phyloP scores from a whole-genome alignment of 2,888 invertebrate genomes.

The Lasius fuliginosus region DNA sequence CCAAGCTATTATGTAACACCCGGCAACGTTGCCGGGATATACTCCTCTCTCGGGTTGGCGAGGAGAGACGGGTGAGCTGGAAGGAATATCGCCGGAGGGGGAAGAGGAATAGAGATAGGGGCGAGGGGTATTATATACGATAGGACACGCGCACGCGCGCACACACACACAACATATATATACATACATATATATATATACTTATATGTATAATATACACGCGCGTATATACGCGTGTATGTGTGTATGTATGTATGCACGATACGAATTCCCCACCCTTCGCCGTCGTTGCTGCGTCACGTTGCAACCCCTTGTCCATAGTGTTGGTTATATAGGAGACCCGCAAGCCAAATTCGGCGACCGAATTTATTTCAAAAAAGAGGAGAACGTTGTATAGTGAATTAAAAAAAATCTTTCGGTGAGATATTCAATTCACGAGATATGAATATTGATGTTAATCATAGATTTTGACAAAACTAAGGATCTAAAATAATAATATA shows the following conservation, averaged over 20 bases:
- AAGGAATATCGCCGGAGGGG: conserved; percentile 62
- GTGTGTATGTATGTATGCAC: conserved; percentile 40
- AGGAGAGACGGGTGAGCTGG: conserved; percentile 64
- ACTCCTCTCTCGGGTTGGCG: conserved; percentile 64
- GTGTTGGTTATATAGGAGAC: conserved; percentile 37
- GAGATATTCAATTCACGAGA: too few species aligned
- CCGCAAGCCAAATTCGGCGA: conserved; percentile 46
- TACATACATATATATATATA: conserved; percentile 1
- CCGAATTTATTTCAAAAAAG: conserved; percentile 38
- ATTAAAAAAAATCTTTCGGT: conserved; percentile 1
- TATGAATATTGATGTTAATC: neutral
- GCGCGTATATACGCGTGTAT: neutral
- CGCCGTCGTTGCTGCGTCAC: conserved; percentile 79
- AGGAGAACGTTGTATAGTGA: neutral
- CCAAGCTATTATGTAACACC: conserved; percentile 85
- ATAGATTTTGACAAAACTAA: neutral
- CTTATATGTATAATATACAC: conserved; percentile 3
- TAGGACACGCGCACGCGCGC: conserved; percentile 42
- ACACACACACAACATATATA: neutral
- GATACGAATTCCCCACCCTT: conserved; percentile 69
- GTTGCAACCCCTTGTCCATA: conserved; percentile 81
- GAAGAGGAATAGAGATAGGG: conserved; percentile 29
- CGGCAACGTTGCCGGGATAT: conserved; percentile 83
- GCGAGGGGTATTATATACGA: conserved; percentile 67
- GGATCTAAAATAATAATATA: neutral